Evolutionary conservation across 2,113 vertebrate species (phyloP), one percentile per base, ranked within the genome.

Genomic region (Pluvialis apricaria): DNA sequence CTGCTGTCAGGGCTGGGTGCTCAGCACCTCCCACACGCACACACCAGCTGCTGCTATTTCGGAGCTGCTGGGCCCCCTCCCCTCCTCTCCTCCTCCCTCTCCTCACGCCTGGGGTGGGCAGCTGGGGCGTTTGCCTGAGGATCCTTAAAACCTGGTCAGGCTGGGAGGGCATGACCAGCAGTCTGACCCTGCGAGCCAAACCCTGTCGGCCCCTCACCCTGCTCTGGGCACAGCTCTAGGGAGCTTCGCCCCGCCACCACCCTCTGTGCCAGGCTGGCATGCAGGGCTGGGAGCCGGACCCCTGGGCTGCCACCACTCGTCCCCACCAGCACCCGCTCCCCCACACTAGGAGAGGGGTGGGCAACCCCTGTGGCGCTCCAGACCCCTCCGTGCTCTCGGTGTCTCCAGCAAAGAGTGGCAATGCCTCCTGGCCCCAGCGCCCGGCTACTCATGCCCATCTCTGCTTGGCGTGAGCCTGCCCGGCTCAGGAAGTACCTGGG

Each of bases 11-110:
- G 97, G 96, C 94, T 97, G 97, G 92, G 96, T 94, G 94, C 79
- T 95, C 96, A 97, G 98, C 97, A 96, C 97, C 96, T 98, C 97
- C 97, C 98, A 97, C 97, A 90, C 96, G n/a, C n/a, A 94, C 97
- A 71, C 97, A 96, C 97, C 96, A 98, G 97, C 96, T 92, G 96
- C 97, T 96, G 94, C 97, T 98, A 97, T 97, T 97, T 97, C 66
- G 4, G 97, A 98, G 96, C 93, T 96, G 88, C 95, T 69, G 87
- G 77, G 95, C 91, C 65, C 90, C 71, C 84, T 80, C 93, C 90
- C 28, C 94, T 96, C 72, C 69, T 88, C 83, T 84, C 70, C 42
- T 91, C 95, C 73, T 93, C 93, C 57, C 19, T 68, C 82, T 96
- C 89, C 90, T 93, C 86, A 16, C 2, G 28, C 86, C 85, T 47